Conservation (phyloP, 2,888 invertebrate species). For the Empis livida region DNA sequence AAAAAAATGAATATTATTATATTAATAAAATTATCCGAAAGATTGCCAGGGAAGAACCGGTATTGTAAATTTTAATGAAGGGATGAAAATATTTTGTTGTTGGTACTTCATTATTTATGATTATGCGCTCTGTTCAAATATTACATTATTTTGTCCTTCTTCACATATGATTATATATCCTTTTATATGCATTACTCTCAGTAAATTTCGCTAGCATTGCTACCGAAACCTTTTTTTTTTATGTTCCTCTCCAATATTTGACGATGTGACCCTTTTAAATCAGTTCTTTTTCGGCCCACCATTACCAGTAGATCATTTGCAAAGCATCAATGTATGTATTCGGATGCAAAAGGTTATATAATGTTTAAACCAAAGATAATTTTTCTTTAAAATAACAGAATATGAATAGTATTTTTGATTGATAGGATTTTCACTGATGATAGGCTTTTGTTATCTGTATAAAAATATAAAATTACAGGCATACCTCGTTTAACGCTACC, state of each 20-base stretch:
- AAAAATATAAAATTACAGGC: no score
- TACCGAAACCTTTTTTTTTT: no score
- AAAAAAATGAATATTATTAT: no score
- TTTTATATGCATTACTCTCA: slow-evolving; percentile 1
- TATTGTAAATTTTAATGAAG: slow-evolving; percentile 9
- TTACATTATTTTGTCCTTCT: not conserved
- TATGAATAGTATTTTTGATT: slow-evolving; percentile 6
- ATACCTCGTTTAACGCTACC: no score
- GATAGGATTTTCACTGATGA: slow-evolving; percentile 10
- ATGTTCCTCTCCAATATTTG: no score
- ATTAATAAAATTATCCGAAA: not conserved
- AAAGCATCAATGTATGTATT: no score
- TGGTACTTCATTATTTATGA: slow-evolving; percentile 12
- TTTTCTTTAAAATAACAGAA: no score
- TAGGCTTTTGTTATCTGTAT: slow-evolving; percentile 11
- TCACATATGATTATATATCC: slow-evolving; percentile 2
- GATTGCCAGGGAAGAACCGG: not conserved
- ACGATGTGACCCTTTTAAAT: no score
- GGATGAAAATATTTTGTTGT: slow-evolving; percentile 11
- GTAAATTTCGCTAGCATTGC: not conserved
- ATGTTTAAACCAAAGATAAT: no score
- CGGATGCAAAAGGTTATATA: no score
- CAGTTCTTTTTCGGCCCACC: slow-evolving; percentile 4
- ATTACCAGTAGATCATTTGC: no score
- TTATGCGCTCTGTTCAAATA: slow-evolving; percentile 8